phyloP scores from a whole-genome alignment of 2,113 vertebrate genomes.

The Vireo altiloquus region DNA sequence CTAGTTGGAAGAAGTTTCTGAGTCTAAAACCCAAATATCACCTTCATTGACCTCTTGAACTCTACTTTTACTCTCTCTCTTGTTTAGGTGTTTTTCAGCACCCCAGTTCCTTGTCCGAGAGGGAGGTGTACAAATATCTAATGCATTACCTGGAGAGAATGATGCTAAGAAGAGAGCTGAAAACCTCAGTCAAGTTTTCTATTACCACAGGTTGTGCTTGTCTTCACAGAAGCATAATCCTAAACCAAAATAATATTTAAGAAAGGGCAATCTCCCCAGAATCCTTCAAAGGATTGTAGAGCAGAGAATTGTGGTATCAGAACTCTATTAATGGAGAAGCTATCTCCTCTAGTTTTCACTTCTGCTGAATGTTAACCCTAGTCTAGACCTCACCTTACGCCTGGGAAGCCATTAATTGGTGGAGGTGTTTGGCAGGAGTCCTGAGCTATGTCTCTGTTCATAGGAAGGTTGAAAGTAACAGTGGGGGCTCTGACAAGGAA shows the following conservation, averaged over 20 bases:
- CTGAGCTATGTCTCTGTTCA: background rate
- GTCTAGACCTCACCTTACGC: background rate
- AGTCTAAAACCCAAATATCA: background rate
- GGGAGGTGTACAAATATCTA: background rate
- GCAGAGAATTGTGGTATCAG: background rate
- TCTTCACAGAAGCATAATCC: background rate
- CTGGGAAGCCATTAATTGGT: background rate
- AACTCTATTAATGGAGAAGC: background rate
- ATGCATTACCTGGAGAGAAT: background rate
- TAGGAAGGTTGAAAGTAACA: background rate
- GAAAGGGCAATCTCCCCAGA: background rate
- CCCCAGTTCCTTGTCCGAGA: background rate
- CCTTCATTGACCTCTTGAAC: background rate
- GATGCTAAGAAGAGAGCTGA: background rate
- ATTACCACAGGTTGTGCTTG: background rate
- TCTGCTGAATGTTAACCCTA: background rate
- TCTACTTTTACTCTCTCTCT: background rate
- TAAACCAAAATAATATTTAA: background rate
- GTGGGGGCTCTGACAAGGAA: background rate
- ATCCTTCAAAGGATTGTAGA: background rate
- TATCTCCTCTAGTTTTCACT: background rate
- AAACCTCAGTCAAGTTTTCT: background rate
- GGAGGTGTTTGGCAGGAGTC: background rate
- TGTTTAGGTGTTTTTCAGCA: background rate
- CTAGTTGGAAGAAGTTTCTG: background rate